Evolutionary conservation across 2,113 vertebrate species (phyloP), one percentile per base, ranked within the genome.

Genomic region (Amazona vittata): DNA sequence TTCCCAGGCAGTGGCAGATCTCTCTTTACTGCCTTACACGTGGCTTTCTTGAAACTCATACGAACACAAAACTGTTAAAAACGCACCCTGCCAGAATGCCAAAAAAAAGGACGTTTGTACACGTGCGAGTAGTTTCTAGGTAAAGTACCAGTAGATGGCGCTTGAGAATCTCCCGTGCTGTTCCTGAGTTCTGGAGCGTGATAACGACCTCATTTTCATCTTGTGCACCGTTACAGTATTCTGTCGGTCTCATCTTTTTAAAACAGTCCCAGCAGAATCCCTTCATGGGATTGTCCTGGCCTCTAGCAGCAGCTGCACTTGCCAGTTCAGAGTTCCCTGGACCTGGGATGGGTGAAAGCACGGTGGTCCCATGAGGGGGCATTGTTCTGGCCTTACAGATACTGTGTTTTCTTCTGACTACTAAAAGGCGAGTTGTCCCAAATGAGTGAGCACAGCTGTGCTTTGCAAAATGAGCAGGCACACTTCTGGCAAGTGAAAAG

Each of bases 101-200:
- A 1, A 49, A 15, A 31, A 31, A 8, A 33, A 8, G 20, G 44
- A 8, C 8, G 0, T 11, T 9, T 1, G 29, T 2, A 39, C 0
- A 9, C 8, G 1, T 1, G 21, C 9, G 6, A 49, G 41, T 11
- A 11, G 43, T 39, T 85, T 17, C 11, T 16, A 1, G 47, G 20
- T 11, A 33, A 69, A 65, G 9, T 1, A 21, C 82, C 94, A n/a
- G 96, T 7, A 96, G 96, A 55, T 96, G 96, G 96, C 92, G 83
- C 53, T 25, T 77, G 85, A 91, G 94, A 93, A 93, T 22, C 46
- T 0, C 22, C 55, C 17, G 86, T 29, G 29, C 20, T 5, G 6
- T 25, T 59, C 31, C 22, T 20, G 19, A 11, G 6, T 9, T 68
- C 18, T 28, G 28, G 2, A 22, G 33, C 2, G 0, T 0, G 5